Base-by-base conservation (phyloP, 2,888 invertebrate genomes). In the Labia minor region DNA sequence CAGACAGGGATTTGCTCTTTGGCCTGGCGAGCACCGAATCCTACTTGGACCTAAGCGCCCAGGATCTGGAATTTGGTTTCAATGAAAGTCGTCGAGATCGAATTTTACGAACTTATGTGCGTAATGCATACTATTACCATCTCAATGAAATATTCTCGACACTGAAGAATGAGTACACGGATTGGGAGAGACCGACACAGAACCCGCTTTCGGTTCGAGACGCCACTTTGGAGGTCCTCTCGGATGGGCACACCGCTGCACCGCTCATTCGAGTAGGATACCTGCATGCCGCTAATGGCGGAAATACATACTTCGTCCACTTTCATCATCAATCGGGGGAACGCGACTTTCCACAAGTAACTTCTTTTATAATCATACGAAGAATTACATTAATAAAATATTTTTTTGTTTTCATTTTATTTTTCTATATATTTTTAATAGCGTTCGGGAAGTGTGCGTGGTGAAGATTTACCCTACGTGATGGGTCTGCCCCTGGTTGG, bases 131-230 rank as follows among this genome's bases (percentile, higher is more conserved):
- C 80, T 89, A 90, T 76, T 97, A 90, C 80, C 96, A 97, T 79
- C 84, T 95, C 73, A 94, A 93, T 79, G 95, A 96, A 81, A 93
- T 93, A 75, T 92, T 92, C 78, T 93, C 95, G 66, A 94, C 95
- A 66, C 82, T 96, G 37, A 82, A 89, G 78, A 95, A 96, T 78
- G 95, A 96, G 78, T 97, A 97, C 79, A 95, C 95, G 68, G 95
- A 96, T 78, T 96, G 96, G 95, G 93, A 91, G 78, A 85, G 88
- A 73, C 89, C 91, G 1, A 88, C 91, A 72, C 88, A 92, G 74
- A 91, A 90, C 77, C 90, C 92, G 70, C 82, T 89, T 75, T 89
- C 88, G 76, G 91, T 92, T 71, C 86, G 91, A 74, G 95, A 89
- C 77, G 91, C 87, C 66, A 87, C 92, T 19, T 81, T 94, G 70